A percentile compares a stretch with the other conserved stretches of the same genome.
Evolutionary conservation across 1,140 invertebrate species (phyloP).

Genomic region (Copidosoma floridanum): DNA sequence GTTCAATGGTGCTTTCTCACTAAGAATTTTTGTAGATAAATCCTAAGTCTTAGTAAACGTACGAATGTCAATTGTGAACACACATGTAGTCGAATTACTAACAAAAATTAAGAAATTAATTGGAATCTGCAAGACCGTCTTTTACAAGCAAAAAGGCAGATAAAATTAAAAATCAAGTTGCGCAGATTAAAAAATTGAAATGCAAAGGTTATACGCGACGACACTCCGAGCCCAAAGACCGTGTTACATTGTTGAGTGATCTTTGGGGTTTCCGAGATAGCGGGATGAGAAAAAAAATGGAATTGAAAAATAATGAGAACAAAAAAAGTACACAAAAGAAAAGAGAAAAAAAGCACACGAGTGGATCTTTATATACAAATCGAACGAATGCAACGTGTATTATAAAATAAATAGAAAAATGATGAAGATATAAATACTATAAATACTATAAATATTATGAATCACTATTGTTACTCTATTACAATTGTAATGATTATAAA

Average conservation of each 20-base stretch:
- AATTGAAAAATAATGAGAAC: background rate
- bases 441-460: constrained; percentile 49
- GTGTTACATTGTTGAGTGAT: constrained; percentile 56
- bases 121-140: constrained; percentile 18
- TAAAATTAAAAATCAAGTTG: background rate
- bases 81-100: background rate
- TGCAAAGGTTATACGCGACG: constrained; percentile 18
- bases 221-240: constrained; percentile 43
- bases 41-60: background rate
- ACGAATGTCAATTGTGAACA: constrained; percentile 27
- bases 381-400: constrained; percentile 45
- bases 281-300: constrained; percentile 31
- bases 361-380: constrained; percentile 51
- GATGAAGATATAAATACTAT: constrained; percentile 35
- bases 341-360: constrained; percentile 11
- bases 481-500: constrained; percentile 46
- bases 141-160: background rate
- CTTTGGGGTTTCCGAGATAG: constrained; percentile 46
- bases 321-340: constrained; percentile 12
- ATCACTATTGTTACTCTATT: constrained; percentile 53
- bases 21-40: constrained; percentile 10
- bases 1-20: background rate
- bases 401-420: constrained; percentile 37
- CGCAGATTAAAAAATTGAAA: constrained; percentile 16
- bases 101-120: background rate